A percentile compares a stretch with the other conserved stretches of the same genome.
phyloP scores from a whole-genome alignment of 2,113 vertebrate species.

The Potamarius usumacintae region DNA sequence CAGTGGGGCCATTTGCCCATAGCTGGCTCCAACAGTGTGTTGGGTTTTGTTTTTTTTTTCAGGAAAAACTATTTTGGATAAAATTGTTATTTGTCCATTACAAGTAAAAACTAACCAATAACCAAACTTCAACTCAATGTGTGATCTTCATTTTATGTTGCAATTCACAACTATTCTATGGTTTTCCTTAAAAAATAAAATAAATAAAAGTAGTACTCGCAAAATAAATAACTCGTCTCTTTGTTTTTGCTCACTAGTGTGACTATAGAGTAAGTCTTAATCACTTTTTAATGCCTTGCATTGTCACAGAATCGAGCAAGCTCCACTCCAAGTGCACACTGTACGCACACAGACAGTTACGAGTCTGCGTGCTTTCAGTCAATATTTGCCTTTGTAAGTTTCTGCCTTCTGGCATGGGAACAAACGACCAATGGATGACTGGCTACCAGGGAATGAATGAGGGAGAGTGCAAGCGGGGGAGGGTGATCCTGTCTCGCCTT shows the following conservation, averaged over 20 bases:
- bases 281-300: conserved; percentile 28
- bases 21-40: too few species aligned
- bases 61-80: too few species aligned
- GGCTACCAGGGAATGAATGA: neutral
- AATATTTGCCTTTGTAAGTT: conserved; percentile 65
- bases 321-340: conserved; percentile 9
- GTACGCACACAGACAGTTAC: conserved; percentile 24
- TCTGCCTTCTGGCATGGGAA: conserved; percentile 58
- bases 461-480: neutral
- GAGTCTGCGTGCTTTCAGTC: conserved; percentile 55
- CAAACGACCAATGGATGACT: conserved; percentile 44
- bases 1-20: too few species aligned
- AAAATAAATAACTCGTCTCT: too few species aligned
- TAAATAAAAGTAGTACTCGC: too few species aligned
- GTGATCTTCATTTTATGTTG: too few species aligned
- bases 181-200: too few species aligned
- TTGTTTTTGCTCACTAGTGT: neutral
- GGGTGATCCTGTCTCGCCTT: neutral
- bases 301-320: conserved; percentile 12
- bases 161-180: too few species aligned
- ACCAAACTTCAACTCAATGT: too few species aligned
- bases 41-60: too few species aligned
- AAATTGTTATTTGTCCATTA: too few species aligned
- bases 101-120: too few species aligned
- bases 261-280: conserved; percentile 9